Base-by-base conservation (phyloP, 2,888 invertebrate genomes). In the Rhingia campestris region DNA sequence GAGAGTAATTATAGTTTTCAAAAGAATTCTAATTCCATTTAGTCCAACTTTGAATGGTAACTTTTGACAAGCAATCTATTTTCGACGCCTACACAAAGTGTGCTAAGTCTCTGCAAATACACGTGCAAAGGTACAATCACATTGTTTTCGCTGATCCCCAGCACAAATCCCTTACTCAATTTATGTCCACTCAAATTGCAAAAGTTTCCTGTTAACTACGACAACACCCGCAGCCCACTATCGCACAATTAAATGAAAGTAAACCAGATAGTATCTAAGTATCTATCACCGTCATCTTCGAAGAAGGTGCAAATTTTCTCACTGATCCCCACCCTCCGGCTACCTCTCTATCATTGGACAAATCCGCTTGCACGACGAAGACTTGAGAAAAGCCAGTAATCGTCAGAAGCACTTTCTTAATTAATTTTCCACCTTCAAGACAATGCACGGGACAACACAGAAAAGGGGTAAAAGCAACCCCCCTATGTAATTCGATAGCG, bases 321-420 rank as follows among this genome's bases (percentile, higher is more conserved):
- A 58, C 12, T 10, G 10, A 33, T 5, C 10, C 37, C 14, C 35
- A 12, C 14, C 9, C 12, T n/a, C 33, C 33, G 22, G 2, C 22
- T 9, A 32, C 4, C 4, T 32, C 49, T 9, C 49, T 2, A 41
- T 41, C 59, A 39, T 41, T 74, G 63, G 56, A 33, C 56, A 47
- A 45, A 63, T 70, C 61, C 39, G n/a, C 4, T 76, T 33, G 51
- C n/a, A 12, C 39, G 30, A 58, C 22, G 59, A 75, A 45, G 64
- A 75, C 53, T 59, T 35, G 64, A 75, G 58, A 47, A 75, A 75
- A 81, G 22, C 22, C 54, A 77, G 59, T 81, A 70, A 81, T 81
- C 53, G 70, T 66, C 70, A 70, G 58, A 53, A 81, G 70, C 75
- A 81, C 81, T 73, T 73, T 73, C 32, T 35, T 74, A 74, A 80